A percentile compares a stretch with the other conserved stretches of the same genome.
These are phyloP conservation scores for Sebastes diaconus DNA, from an alignment of 2,797 vertebrate genomes.

Conservation along the genomic window DNA sequence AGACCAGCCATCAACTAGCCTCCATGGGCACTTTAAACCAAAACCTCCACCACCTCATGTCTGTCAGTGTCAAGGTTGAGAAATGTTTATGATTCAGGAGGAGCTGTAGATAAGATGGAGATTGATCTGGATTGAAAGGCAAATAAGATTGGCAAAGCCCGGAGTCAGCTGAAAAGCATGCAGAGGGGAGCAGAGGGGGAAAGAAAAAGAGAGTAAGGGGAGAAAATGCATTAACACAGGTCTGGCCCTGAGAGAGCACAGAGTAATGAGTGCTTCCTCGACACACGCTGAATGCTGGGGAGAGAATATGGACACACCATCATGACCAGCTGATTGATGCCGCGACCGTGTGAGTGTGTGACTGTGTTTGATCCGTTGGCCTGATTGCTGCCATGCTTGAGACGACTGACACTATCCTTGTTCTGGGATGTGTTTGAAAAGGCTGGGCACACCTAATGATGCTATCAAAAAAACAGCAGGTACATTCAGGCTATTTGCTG, in stretches of 20 bases:
- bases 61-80: conserved; percentile 72
- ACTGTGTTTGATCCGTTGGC: conserved; percentile 29
- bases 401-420: conserved; percentile 14
- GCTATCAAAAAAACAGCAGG: conserved; percentile 4
- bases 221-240: conserved; percentile 77
- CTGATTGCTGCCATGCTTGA: conserved; percentile 18
- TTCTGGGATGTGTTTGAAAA: conserved; percentile 12
- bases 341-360: conserved; percentile 15
- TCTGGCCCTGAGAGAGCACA: conserved; percentile 68
- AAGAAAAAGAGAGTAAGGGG: conserved; percentile 48
- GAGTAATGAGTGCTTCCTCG: conserved; percentile 72
- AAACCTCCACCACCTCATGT: conserved; percentile 23
- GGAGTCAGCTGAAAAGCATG: conserved; percentile 79
- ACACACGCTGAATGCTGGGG: conserved; percentile 49
- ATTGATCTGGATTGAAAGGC: conserved; percentile 84
- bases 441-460: not conserved
- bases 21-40: conserved; percentile 50
- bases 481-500: not conserved
- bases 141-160: conserved; percentile 81
- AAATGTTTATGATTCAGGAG: conserved; percentile 84
- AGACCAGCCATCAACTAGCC: conserved; percentile 47
- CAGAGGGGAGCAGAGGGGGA: conserved; percentile 32
- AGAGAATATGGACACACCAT: conserved; percentile 50
- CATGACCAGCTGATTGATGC: conserved; percentile 53
- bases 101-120: conserved; percentile 77